Conservation (phyloP, 2,797 vertebrate species). For the Chaunax sp. region DNA sequence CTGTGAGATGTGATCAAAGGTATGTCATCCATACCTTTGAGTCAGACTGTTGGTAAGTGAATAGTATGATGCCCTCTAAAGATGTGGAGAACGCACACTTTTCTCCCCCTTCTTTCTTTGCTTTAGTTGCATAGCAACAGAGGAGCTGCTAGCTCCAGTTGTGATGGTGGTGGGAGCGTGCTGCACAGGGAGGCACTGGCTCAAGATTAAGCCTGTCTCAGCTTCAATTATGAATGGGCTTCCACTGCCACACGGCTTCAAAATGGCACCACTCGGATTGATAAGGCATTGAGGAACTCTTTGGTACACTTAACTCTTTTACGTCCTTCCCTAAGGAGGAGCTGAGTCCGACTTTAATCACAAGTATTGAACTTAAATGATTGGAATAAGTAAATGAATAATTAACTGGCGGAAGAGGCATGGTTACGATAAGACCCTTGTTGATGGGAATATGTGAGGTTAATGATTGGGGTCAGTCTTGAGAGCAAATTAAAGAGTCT, state of each 20-base stretch:
- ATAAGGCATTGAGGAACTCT: slow-evolving; percentile 69
- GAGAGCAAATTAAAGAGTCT: slow-evolving; percentile 72
- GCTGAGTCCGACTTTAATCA: slow-evolving; percentile 70
- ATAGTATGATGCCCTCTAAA: slow-evolving; percentile 76
- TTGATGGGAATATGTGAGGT: slow-evolving; percentile 78
- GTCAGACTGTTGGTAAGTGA: slow-evolving; percentile 60
- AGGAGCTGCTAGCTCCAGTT: slow-evolving; percentile 81
- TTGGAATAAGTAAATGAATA: slow-evolving; percentile 79
- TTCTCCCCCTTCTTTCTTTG: slow-evolving; percentile 62
- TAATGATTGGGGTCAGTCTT: slow-evolving; percentile 78
- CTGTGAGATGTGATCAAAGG: slow-evolving; percentile 25
- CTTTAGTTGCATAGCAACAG: slow-evolving; percentile 87
- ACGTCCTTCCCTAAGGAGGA: slow-evolving; percentile 34
- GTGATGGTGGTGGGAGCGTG: slow-evolving; percentile 74
- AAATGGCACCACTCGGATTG: slow-evolving; percentile 75
- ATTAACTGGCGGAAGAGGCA: slow-evolving; percentile 68
- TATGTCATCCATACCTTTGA: slow-evolving; percentile 34
- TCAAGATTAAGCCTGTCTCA: slow-evolving; percentile 80
- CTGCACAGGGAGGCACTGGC: slow-evolving; percentile 75
- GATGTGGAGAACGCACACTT: slow-evolving; percentile 77
- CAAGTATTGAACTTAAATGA: slow-evolving; percentile 77
- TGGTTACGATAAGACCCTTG: slow-evolving; percentile 77
- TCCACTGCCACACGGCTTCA: slow-evolving; percentile 73
- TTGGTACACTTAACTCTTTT: slow-evolving; percentile 62
- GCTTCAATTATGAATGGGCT: slow-evolving; percentile 86